Percentiles rank a stretch among this genome's conserved stretches.
Conservation (phyloP, 2,797 vertebrate genomes). For the Dryobates pubescens region DNA sequence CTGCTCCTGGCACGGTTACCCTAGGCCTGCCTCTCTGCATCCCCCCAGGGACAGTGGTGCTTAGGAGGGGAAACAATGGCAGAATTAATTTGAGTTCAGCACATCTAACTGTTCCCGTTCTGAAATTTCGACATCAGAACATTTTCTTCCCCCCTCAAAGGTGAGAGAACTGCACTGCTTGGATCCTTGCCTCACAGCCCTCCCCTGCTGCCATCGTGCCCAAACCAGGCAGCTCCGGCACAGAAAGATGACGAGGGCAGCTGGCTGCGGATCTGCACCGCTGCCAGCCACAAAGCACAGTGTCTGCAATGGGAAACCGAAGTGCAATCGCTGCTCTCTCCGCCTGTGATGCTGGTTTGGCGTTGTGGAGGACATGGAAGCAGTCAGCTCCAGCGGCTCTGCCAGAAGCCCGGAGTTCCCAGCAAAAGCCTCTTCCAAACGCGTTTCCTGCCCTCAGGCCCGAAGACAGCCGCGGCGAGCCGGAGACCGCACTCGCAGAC, state of each 20-base stretch:
- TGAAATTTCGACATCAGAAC: fast-evolving
- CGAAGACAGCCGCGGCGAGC: fast-evolving
- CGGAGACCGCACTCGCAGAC: too few relatives aligned
- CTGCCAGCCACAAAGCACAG: not conserved
- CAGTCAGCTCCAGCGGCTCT: not conserved
- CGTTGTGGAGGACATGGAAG: not conserved
- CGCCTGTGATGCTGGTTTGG: not conserved
- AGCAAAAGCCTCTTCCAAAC: not conserved
- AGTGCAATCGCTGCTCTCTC: not conserved
- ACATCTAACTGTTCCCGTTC: fast-evolving
- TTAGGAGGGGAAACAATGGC: fast-evolving
- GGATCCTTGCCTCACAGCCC: not conserved
- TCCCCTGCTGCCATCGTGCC: not conserved
- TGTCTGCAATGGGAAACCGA: not conserved
- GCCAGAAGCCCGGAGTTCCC: not conserved
- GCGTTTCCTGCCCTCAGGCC: fast-evolving
- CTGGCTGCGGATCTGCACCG: not conserved
- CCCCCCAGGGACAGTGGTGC: fast-evolving
- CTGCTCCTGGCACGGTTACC: fast-evolving
- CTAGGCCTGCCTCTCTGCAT: not conserved
- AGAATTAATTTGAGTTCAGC: fast-evolving
- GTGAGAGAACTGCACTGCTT: fast-evolving
- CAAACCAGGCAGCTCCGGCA: not conserved
- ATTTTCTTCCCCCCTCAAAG: not conserved
- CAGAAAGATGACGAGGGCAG: not conserved